Conservation (phyloP, 1,140 invertebrate genomes). For the Popillia japonica region DNA sequence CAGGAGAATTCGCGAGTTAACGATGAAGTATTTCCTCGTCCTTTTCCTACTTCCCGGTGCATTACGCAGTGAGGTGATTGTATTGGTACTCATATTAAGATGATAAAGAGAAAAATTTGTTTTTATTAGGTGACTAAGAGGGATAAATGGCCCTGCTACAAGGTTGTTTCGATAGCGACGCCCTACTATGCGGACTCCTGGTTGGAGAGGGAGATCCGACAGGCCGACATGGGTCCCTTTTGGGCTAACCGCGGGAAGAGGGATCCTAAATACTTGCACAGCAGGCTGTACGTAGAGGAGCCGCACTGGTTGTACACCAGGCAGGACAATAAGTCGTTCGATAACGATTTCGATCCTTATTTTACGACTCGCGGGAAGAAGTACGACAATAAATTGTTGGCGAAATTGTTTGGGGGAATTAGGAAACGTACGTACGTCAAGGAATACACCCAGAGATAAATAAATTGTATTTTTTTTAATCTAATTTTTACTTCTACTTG, state of each 20-base stretch:
- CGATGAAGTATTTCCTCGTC: background rate
- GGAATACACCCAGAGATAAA: background rate
- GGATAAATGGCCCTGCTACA: background rate
- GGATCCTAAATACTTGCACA: conserved; percentile 46
- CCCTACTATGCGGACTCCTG: conserved; percentile 36
- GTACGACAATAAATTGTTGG: background rate
- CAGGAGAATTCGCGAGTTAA: background rate
- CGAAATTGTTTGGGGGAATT: background rate
- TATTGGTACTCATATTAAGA: background rate
- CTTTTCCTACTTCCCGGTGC: background rate
- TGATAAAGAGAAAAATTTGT: background rate
- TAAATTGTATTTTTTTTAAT: too few species aligned
- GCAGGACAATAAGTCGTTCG: conserved; percentile 43
- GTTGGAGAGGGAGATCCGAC: conserved; percentile 44
- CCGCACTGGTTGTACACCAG: conserved; percentile 52
- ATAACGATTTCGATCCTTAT: conserved; percentile 47
- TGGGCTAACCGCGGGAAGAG: conserved; percentile 58
- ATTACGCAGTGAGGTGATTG: background rate
- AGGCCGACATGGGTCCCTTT: conserved; percentile 55
- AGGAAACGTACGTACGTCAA: background rate
- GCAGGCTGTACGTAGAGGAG: conserved; percentile 51
- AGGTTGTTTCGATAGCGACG: background rate
- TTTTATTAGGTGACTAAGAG: background rate
- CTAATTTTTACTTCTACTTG: too few species aligned
- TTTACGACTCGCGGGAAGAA: conserved; percentile 53